Evolutionary conservation across 2,113 vertebrate species (phyloP).

Genomic region (Dunckerocampus dactyliophorus): DNA sequence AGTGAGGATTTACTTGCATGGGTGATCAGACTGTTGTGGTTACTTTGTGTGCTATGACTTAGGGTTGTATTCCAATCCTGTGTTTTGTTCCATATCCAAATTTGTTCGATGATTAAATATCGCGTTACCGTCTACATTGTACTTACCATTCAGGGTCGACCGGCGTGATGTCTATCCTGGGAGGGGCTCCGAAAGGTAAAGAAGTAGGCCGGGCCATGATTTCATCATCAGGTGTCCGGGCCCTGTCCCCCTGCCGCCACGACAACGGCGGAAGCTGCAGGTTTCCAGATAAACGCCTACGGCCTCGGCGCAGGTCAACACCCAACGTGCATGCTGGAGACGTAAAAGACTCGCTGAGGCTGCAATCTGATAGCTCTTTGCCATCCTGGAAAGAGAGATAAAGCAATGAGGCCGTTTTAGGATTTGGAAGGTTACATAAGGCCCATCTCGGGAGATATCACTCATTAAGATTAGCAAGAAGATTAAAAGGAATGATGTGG

Average conservation of each 20-base stretch:
- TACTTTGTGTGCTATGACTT: background rate
- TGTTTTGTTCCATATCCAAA: background rate
- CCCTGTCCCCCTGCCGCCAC: slow-evolving; percentile 84
- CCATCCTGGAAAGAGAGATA: slow-evolving; percentile 67
- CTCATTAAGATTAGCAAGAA: background rate
- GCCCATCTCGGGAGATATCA: background rate
- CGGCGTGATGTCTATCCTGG: slow-evolving; percentile 90
- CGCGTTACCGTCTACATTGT: background rate
- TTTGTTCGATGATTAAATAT: background rate
- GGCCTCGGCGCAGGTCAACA: slow-evolving; percentile 87
- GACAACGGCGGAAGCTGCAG: slow-evolving; percentile 88
- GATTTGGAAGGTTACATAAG: background rate
- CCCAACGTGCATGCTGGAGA: slow-evolving; percentile 83
- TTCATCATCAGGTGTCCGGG: slow-evolving; percentile 83
- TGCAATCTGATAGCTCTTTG: slow-evolving; percentile 82
- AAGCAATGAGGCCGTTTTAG: background rate
- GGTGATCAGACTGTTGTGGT: no score
- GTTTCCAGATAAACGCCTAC: slow-evolving; percentile 86
- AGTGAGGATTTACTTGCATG: no score
- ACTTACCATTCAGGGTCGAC: slow-evolving; percentile 87
- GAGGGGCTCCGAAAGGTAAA: slow-evolving; percentile 80
- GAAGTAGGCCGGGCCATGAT: slow-evolving; percentile 83
- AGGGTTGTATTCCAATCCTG: background rate
- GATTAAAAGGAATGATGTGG: background rate
- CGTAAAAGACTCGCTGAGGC: slow-evolving; percentile 86